Percentiles rank a stretch among this genome's conserved stretches.
Conservation (phyloP, 2,797 vertebrate species). For the Cuniculus paca region DNA sequence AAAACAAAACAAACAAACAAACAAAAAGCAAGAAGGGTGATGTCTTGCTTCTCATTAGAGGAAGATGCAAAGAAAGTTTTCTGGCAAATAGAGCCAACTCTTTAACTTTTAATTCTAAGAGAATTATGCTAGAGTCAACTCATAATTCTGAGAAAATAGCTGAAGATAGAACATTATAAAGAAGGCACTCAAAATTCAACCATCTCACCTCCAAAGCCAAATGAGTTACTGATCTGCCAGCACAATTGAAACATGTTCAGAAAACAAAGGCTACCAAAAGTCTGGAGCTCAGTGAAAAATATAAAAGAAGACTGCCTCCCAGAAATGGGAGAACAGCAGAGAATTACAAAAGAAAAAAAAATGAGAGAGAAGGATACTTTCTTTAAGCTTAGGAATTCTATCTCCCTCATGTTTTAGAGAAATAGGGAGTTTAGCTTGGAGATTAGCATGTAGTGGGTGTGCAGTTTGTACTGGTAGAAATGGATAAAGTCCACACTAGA, state of each 20-base stretch:
- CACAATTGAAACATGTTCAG: neutral
- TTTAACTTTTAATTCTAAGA: neutral
- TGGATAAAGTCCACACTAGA: neutral
- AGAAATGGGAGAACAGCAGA: neutral
- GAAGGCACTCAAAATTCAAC: neutral
- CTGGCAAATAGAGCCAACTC: neutral
- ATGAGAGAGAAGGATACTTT: neutral
- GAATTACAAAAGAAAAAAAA: neutral
- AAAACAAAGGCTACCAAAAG: neutral
- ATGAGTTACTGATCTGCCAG: neutral
- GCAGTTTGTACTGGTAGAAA: neutral
- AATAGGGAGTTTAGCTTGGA: neutral
- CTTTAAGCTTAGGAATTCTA: neutral
- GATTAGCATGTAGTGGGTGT: rapidly evolving
- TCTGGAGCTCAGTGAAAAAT: neutral
- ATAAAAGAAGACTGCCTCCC: neutral
- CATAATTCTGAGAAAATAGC: neutral
- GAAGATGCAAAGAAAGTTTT: neutral
- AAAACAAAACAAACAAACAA: too few relatives aligned
- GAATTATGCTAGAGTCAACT: neutral
- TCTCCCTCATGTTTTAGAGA: neutral
- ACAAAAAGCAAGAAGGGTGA: neutral
- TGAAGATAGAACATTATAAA: neutral
- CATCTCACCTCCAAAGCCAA: neutral
- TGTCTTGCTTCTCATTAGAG: neutral